phyloP scores from a whole-genome alignment of 1,140 invertebrate species.

The Parapsyche elsis region DNA sequence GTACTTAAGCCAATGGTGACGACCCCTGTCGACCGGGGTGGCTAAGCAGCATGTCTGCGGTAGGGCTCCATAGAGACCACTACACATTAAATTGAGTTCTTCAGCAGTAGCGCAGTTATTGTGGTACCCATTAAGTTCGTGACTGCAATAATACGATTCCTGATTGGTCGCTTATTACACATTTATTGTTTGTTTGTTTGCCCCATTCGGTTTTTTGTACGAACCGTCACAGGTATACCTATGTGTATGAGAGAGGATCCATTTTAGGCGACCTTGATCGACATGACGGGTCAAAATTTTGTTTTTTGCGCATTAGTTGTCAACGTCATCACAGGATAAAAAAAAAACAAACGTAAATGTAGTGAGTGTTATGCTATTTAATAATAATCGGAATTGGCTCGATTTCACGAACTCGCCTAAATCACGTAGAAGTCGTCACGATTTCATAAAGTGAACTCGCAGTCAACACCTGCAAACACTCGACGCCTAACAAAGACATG shows the following conservation, averaged over 20 bases:
- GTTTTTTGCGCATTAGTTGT: neutral
- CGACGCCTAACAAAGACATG: no score
- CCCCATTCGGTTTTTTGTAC: slow-evolving; percentile 28
- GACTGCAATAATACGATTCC: slow-evolving; percentile 54
- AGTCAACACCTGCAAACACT: no score
- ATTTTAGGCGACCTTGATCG: slow-evolving; percentile 45
- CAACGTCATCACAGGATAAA: neutral
- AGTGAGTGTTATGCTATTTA: neutral
- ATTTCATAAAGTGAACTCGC: neutral
- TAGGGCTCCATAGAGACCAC: slow-evolving; percentile 36
- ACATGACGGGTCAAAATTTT: slow-evolving; percentile 14
- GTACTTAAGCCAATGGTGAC: neutral
- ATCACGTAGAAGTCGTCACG: neutral
- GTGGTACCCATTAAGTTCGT: slow-evolving; percentile 53
- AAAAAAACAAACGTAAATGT: neutral
- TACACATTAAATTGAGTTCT: slow-evolving; percentile 50
- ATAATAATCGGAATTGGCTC: neutral
- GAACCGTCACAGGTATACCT: neutral
- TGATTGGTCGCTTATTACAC: slow-evolving; percentile 50
- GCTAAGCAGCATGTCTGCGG: slow-evolving; percentile 40
- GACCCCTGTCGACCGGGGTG: neutral
- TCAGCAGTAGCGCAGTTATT: slow-evolving; percentile 50
- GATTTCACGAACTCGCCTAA: slow-evolving; percentile 1
- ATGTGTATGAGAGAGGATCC: slow-evolving; percentile 28
- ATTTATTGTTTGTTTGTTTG: slow-evolving; percentile 36